A percentile compares a stretch with the other conserved stretches of the same genome.
Evolutionary conservation across 2,113 vertebrate species (phyloP).

Genomic region (Micronycteris hirsuta): DNA sequence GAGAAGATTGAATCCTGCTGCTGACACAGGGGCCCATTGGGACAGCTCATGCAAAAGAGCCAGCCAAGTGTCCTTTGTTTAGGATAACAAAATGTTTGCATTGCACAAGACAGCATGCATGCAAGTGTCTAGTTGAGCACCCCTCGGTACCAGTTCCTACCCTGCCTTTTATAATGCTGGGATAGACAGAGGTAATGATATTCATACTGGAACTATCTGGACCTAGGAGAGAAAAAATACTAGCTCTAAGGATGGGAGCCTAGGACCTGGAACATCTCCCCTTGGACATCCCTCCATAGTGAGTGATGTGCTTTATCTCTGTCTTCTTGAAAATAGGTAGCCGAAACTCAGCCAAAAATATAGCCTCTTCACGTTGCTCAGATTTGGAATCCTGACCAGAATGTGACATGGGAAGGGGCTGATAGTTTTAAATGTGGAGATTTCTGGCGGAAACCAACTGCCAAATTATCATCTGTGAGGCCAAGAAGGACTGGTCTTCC

Average conservation of each 20-base stretch:
- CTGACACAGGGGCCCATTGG: background rate
- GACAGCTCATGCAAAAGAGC: background rate
- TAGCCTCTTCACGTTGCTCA: background rate
- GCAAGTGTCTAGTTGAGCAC: background rate
- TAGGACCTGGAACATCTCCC: background rate
- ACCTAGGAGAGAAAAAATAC: background rate
- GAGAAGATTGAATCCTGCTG: slow-evolving; percentile 32
- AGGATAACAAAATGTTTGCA: background rate
- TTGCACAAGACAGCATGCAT: background rate
- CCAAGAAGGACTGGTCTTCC: background rate
- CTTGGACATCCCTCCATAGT: background rate
- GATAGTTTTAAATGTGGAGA: background rate
- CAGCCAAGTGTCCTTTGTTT: background rate
- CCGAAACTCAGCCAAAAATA: background rate
- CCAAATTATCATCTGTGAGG: background rate
- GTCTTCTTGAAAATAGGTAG: background rate
- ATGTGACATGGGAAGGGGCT: background rate
- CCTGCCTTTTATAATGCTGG: background rate
- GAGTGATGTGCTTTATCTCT: background rate
- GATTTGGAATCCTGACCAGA: background rate
- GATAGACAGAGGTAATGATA: background rate
- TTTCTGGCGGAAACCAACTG: background rate
- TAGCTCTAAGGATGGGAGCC: background rate
- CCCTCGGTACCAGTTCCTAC: background rate
- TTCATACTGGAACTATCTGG: background rate